phyloP scores from a whole-genome alignment of 2,888 invertebrate species.

The Tetragonisca angustula region DNA sequence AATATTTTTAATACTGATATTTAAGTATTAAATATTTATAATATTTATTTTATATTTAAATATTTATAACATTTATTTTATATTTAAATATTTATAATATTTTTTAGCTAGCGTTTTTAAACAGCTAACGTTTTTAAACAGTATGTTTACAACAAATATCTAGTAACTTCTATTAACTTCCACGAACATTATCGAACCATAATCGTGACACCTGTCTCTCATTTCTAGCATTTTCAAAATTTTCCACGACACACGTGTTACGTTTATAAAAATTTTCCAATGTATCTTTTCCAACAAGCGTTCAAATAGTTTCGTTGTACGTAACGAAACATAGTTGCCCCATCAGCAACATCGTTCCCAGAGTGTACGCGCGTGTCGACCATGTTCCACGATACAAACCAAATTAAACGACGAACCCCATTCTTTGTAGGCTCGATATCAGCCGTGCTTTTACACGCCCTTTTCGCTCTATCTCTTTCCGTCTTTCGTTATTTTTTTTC shows the following conservation, averaged over 20 bases:
- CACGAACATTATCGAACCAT: no score
- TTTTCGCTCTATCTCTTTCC: background rate
- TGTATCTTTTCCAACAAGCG: background rate
- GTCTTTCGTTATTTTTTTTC: background rate
- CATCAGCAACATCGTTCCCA: background rate
- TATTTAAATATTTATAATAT: no score
- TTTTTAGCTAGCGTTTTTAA: no score
- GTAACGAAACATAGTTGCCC: background rate
- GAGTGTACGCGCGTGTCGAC: background rate
- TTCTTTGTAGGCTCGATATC: conserved; percentile 32
- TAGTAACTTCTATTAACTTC: no score
- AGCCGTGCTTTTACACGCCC: background rate
- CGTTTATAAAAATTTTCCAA: background rate
- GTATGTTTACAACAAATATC: no score
- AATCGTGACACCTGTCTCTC: no score
- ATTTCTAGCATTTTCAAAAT: no score
- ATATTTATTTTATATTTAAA: no score
- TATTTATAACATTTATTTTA: no score
- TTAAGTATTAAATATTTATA: no score
- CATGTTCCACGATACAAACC: background rate
- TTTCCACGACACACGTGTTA: background rate
- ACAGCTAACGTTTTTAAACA: no score
- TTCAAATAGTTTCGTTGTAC: background rate
- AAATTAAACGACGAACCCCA: conserved; percentile 28
- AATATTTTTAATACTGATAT: no score